Evolutionary conservation across 2,888 invertebrate species (phyloP).

Genomic region (Eupithecia insigniata): DNA sequence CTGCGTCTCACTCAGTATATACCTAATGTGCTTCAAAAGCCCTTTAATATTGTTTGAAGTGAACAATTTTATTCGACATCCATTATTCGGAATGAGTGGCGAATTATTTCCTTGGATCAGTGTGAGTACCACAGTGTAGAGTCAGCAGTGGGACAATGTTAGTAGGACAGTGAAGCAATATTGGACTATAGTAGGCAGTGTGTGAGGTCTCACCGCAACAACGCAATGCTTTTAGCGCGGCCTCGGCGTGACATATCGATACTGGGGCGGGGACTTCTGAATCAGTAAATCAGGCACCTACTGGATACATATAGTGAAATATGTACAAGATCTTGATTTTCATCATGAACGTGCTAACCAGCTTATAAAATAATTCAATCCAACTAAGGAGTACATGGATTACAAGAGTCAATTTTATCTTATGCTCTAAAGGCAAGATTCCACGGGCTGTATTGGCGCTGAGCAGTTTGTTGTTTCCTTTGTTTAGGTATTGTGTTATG

Average conservation of each 20-base stretch:
- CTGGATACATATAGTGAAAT: background rate
- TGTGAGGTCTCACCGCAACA: constrained; percentile 51
- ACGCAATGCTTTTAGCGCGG: constrained; percentile 66
- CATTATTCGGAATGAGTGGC: background rate
- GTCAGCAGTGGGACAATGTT: background rate
- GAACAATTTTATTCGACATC: background rate
- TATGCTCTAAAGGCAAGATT: too few relatives aligned
- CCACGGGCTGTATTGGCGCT: background rate
- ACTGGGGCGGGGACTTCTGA: background rate
- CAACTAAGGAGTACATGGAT: too few relatives aligned
- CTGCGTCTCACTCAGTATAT: background rate
- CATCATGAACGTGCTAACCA: background rate
- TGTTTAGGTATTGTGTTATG: too few relatives aligned
- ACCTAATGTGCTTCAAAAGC: background rate
- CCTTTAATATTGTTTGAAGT: background rate
- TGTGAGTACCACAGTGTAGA: background rate
- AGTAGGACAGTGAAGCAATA: background rate
- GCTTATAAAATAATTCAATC: too few relatives aligned
- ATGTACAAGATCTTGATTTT: background rate
- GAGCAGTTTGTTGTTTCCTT: too few relatives aligned
- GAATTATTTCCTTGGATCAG: background rate
- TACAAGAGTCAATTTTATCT: too few relatives aligned
- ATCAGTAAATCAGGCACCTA: background rate
- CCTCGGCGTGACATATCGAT: constrained; percentile 18
- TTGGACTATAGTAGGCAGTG: constrained; percentile 1